Evolutionary conservation across 2,113 vertebrate genomes (phyloP), one percentile per base, ranked within the genome.

Genomic region (Carassius carassius): DNA sequence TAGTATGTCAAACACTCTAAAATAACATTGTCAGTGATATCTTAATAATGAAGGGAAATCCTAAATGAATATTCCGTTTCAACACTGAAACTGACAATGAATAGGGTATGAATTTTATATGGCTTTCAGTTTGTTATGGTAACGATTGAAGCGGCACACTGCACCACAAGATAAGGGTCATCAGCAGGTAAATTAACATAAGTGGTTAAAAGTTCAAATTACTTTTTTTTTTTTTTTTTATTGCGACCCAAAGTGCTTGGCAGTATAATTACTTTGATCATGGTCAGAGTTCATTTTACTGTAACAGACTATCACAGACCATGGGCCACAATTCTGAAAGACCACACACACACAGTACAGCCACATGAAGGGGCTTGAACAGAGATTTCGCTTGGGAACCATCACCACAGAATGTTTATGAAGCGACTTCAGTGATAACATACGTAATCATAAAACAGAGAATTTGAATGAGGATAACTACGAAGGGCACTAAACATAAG

Each of bases 321-420:
- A 51, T 51, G 9, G 35, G 80, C 12, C 25, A 69, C 35, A 76
- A 51, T 75, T 60, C 67, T 37, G 21, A 82, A 35, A 72, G 47
- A 75, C 29, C 35, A 37, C 82, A 84, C 86, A 84, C 86, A 81
- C 62, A 82, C 72, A 78, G 21, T 17, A 47, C 60, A 44, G 67
- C 73, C 76, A 37, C 76, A 77, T 69, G 8, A 63, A 49, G 51
- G 41, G 23, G 54, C 49, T 41, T 78, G 16, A 29, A 44, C 44
- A 73, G 14, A 21, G 54, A 35, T 47, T 82, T 82, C 37, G 75
- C 41, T 81, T 21, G 77, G 67, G 56, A 72, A 56, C 29, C 74
- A 72, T 76, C 73, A 82, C 73, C 76, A 80, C 63, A 77, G 58
- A 60, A 16, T 44, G 32, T 81, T 81, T 49, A 81, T 67, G 62